Percentiles rank a stretch among this genome's conserved stretches.
Conservation (phyloP, 2,797 vertebrate species). For the Xiphorhynchus erythropygius region DNA sequence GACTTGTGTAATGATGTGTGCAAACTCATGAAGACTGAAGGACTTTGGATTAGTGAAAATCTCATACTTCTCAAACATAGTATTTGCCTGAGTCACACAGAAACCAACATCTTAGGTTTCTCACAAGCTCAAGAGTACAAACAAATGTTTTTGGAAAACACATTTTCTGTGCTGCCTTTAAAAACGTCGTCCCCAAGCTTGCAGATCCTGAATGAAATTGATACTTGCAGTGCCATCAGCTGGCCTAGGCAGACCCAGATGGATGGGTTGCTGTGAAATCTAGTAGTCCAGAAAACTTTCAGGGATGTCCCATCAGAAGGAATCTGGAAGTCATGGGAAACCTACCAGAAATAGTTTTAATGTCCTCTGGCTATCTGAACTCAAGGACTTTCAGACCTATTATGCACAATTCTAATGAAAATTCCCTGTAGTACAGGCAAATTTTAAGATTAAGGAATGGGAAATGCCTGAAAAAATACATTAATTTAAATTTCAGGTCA, state of each 20-base stretch:
- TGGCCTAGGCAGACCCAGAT: background rate
- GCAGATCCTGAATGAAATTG: background rate
- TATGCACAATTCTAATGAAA: background rate
- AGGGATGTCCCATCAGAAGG: background rate
- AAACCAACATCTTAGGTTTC: background rate
- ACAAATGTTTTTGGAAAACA: background rate
- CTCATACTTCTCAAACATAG: background rate
- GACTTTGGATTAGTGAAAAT: background rate
- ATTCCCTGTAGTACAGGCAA: background rate
- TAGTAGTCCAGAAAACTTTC: background rate
- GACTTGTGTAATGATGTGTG: background rate
- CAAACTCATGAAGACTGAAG: background rate
- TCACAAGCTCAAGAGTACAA: background rate
- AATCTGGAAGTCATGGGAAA: background rate
- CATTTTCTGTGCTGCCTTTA: background rate
- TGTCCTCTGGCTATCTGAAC: background rate
- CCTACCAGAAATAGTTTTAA: background rate
- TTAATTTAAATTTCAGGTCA: background rate
- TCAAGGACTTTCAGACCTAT: background rate
- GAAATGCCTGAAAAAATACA: background rate
- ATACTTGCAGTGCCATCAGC: background rate
- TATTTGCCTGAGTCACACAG: background rate
- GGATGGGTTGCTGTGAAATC: background rate
- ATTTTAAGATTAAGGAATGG: background rate
- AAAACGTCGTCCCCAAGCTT: background rate